A percentile compares a stretch with the other conserved stretches of the same genome.
Evolutionary conservation across 1,140 invertebrate genomes (phyloP).

Genomic region (Brachionus manjavacas): DNA sequence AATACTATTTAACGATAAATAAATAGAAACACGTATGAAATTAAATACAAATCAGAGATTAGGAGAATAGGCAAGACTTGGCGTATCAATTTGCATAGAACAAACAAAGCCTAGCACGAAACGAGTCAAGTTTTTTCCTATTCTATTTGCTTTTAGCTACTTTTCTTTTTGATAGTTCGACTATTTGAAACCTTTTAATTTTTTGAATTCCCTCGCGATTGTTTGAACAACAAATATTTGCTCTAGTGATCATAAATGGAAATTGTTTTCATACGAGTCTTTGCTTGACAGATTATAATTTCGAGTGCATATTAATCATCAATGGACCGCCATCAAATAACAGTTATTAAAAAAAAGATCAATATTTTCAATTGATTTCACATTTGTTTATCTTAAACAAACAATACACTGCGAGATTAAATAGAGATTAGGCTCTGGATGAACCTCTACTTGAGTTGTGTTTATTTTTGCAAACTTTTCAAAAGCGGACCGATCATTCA

Average conservation of each 20-base stretch:
- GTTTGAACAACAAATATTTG: slow-evolving; percentile 31
- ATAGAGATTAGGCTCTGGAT: background rate
- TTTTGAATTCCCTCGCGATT: background rate
- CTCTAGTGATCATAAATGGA: background rate
- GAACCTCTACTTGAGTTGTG: background rate
- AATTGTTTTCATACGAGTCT: background rate
- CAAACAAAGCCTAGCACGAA: slow-evolving; percentile 1
- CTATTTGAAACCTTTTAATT: background rate
- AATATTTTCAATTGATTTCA: background rate
- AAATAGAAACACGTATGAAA: slow-evolving; percentile 26
- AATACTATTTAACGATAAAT: background rate
- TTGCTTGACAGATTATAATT: background rate
- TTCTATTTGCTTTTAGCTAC: slow-evolving; percentile 3
- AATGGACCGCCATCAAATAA: background rate
- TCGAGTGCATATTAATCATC: background rate
- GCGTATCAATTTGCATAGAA: background rate
- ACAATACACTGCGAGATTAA: background rate
- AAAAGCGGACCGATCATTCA: background rate
- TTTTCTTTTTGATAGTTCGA: background rate
- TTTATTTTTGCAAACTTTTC: background rate
- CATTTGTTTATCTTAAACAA: background rate
- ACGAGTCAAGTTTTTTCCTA: background rate
- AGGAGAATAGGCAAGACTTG: background rate
- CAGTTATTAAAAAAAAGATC: slow-evolving; percentile 9
- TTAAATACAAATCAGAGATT: background rate